These are phyloP conservation scores for Ceratitis capitata DNA, from an alignment of 1,140 invertebrate species.

Conservation along the genomic window DNA sequence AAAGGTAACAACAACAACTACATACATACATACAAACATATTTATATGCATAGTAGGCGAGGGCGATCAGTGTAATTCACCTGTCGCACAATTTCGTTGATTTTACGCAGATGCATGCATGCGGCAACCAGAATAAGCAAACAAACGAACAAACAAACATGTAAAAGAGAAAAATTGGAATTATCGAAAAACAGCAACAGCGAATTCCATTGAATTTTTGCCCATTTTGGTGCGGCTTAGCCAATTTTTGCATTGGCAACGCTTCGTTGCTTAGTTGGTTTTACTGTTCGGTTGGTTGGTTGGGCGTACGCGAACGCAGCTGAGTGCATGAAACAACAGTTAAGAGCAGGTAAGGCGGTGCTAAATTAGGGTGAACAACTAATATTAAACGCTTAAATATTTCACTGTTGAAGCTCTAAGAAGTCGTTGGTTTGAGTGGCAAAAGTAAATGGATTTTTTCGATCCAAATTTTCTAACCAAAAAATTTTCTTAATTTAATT, in stretches of 20 bases:
- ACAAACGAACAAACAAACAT: background rate
- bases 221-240: background rate
- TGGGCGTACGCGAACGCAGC: slow-evolving; percentile 8
- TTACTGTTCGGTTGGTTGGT: too few species aligned
- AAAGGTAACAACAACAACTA: too few species aligned
- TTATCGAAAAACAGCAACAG: background rate
- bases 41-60: background rate
- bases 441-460: too few species aligned
- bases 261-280: too few species aligned
- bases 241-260: slow-evolving; percentile 26
- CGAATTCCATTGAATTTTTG: slow-evolving; percentile 32
- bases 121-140: background rate
- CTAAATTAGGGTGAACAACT: too few species aligned
- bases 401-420: too few species aligned
- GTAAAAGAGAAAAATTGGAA: background rate
- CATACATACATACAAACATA: background rate
- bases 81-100: slow-evolving; percentile 34
- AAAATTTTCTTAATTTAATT: too few species aligned
- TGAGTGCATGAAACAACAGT: slow-evolving; percentile 10
- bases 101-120: slow-evolving; percentile 27
- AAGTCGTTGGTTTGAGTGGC: too few species aligned
- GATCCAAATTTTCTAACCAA: too few species aligned
- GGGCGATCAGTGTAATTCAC: slow-evolving; percentile 32
- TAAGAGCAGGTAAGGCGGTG: too few species aligned
- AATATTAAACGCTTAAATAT: too few species aligned